These are phyloP conservation scores for Psilopsiagon aymara DNA, from an alignment of 2,113 vertebrate species.

Conservation along the genomic window DNA sequence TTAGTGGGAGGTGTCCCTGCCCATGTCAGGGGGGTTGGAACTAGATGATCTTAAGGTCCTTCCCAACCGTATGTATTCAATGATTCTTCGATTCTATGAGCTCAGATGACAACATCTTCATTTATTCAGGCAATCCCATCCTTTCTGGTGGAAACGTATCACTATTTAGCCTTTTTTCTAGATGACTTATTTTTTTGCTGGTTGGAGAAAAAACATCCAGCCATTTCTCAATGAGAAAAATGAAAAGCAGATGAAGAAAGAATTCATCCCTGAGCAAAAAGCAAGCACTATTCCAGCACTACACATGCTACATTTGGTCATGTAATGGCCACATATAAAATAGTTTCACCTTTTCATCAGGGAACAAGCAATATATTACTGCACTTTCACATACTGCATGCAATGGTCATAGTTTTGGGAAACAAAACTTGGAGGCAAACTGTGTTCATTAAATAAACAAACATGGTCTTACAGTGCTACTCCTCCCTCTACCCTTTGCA, in stretches of 20 bases:
- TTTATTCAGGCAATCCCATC: neutral
- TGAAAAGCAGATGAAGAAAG: neutral
- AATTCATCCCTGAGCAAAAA: neutral
- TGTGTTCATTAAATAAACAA: neutral
- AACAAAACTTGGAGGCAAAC: neutral
- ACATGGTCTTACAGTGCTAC: neutral
- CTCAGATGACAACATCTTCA: neutral
- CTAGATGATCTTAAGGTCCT: no score
- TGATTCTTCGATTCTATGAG: neutral
- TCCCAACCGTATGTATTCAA: no score
- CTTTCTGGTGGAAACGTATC: neutral
- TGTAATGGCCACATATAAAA: neutral
- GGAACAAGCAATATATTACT: neutral
- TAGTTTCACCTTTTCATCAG: neutral
- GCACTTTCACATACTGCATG: neutral
- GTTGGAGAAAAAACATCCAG: neutral
- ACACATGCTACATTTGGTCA: neutral
- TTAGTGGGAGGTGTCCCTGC: no score
- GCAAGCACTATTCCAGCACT: neutral
- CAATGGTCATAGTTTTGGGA: neutral
- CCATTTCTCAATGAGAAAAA: neutral
- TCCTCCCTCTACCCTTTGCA: neutral
- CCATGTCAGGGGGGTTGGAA: no score
- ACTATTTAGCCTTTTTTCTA: neutral
- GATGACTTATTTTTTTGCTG: neutral